phyloP scores from a whole-genome alignment of 2,113 vertebrate genomes.

The Coreoperca whiteheadi region DNA sequence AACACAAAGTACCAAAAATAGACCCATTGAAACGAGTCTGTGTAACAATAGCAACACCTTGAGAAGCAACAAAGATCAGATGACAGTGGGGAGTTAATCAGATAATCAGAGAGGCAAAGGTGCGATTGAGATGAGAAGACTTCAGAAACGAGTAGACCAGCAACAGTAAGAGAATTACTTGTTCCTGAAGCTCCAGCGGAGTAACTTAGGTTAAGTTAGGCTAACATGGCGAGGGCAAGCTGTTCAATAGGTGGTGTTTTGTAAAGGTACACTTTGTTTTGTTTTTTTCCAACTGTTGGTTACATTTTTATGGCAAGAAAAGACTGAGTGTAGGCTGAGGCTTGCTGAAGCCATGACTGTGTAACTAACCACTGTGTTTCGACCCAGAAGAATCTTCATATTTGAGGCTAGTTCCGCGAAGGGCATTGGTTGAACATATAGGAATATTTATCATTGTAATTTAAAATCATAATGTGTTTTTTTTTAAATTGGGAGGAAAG shows the following conservation, averaged over 20 bases:
- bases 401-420: neutral
- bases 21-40: neutral
- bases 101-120: neutral
- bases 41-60: too few species aligned
- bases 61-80: neutral
- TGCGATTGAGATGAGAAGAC: neutral
- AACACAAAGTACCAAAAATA: neutral
- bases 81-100: neutral
- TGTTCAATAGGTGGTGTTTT: neutral
- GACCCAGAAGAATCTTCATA: neutral
- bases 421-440: too few species aligned
- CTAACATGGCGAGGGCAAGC: neutral
- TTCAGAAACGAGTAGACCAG: slow-evolving; percentile 6
- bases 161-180: neutral
- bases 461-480: neutral
- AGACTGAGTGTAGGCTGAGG: neutral
- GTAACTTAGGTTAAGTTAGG: neutral
- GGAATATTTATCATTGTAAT: neutral
- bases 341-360: neutral
- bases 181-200: neutral
- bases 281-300: neutral
- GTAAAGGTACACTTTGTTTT: neutral
- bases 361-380: neutral
- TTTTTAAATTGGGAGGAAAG: neutral
- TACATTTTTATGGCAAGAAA: neutral